Conservation (phyloP, 2,113 vertebrate genomes). For the Hirundichthys speculiger region DNA sequence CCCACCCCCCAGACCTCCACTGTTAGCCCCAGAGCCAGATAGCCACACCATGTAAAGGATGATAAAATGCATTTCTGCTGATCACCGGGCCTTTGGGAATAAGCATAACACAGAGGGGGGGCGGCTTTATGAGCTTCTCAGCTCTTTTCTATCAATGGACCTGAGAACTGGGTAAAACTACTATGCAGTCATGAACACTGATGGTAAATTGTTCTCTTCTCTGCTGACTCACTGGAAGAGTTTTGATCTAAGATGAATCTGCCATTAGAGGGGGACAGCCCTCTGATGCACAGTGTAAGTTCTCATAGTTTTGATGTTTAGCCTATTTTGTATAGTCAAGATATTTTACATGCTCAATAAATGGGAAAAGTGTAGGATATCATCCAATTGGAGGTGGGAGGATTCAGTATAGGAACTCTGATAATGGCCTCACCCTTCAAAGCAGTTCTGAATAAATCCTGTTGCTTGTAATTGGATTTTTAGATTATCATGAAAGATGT, state of each 20-base stretch:
- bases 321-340: too few species aligned
- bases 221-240: not conserved
- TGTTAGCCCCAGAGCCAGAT: conserved; percentile 33
- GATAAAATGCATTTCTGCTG: conserved; percentile 55
- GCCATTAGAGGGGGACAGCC: not conserved
- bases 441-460: too few species aligned
- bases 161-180: conserved; percentile 19
- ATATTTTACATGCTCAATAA: too few species aligned
- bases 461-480: too few species aligned
- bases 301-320: too few species aligned
- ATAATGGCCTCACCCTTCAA: too few species aligned
- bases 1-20: conserved; percentile 11
- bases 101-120: conserved; percentile 36
- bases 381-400: too few species aligned
- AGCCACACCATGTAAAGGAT: conserved; percentile 38
- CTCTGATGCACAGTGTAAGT: not conserved
- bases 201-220: conserved; percentile 1
- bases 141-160: conserved; percentile 45
- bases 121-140: conserved; percentile 60
- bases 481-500: too few species aligned
- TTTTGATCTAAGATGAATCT: not conserved
- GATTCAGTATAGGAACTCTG: too few species aligned
- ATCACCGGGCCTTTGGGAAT: conserved; percentile 37
- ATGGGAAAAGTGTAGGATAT: too few species aligned
- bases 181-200: conserved; percentile 21